A percentile compares a stretch with the other conserved stretches of the same genome.
These are phyloP conservation scores for Penaeus indicus DNA, from an alignment of 1,140 invertebrate genomes.

Conservation along the genomic window DNA sequence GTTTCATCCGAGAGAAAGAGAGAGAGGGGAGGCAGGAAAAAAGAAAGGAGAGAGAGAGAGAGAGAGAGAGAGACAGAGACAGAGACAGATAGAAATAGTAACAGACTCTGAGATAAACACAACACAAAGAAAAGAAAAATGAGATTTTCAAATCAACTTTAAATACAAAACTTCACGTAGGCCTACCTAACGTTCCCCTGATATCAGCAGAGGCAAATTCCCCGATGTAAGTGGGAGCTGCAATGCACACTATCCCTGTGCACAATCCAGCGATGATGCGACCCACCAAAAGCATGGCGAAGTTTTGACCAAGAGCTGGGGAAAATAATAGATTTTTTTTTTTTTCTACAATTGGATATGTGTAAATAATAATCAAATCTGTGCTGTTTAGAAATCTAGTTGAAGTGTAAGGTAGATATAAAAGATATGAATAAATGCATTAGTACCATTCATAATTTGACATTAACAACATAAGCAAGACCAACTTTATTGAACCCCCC, in stretches of 20 bases:
- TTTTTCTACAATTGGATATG: neutral
- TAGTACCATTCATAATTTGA: no score
- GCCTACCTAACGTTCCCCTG: slow-evolving; percentile 57
- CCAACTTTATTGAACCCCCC: no score
- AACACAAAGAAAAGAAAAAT: neutral
- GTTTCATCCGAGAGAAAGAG: no score
- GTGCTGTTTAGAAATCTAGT: neutral
- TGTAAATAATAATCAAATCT: neutral
- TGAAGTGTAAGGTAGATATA: neutral
- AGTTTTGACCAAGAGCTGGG: slow-evolving; percentile 44
- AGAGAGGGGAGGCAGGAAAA: neutral
- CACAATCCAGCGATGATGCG: slow-evolving; percentile 47
- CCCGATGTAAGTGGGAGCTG: slow-evolving; percentile 54
- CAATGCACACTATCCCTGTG: slow-evolving; percentile 69
- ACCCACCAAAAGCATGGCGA: slow-evolving; percentile 55
- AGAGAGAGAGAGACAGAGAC: no score
- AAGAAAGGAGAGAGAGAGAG: no score
- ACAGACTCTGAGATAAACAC: neutral
- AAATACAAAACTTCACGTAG: neutral
- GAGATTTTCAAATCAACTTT: neutral
- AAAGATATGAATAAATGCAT: no score
- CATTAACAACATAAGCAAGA: no score
- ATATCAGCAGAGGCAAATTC: slow-evolving; percentile 57
- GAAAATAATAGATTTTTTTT: neutral
- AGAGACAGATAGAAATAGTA: no score